These are phyloP conservation scores for Chiloscyllium punctatum DNA, from an alignment of 2,797 vertebrate genomes.

Conservation along the genomic window DNA sequence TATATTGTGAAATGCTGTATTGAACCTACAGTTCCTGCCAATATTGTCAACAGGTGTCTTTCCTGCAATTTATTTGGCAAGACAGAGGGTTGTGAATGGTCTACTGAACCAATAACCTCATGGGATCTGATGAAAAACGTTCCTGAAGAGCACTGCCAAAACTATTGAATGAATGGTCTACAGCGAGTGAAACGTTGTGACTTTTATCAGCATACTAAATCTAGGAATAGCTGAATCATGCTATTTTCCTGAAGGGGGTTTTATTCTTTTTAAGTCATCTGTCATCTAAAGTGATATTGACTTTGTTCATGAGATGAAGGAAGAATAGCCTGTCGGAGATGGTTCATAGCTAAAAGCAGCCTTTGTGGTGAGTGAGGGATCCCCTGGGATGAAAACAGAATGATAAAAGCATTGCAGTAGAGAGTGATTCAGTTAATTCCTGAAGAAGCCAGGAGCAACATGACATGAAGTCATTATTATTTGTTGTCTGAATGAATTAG, in stretches of 20 bases:
- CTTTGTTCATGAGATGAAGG: constrained; percentile 42
- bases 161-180: not conserved
- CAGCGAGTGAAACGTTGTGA: not conserved
- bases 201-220: constrained; percentile 40
- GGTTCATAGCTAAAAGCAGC: not conserved
- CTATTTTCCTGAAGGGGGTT: constrained; percentile 51
- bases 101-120: constrained; percentile 10
- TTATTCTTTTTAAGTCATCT: constrained; percentile 58
- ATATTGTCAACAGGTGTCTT: constrained; percentile 2
- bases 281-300: constrained; percentile 56
- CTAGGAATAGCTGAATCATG: constrained; percentile 58
- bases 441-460: not conserved
- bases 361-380: not conserved
- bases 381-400: not conserved
- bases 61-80: constrained; percentile 16
- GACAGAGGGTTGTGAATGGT: not conserved
- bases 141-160: constrained; percentile 3
- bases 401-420: not conserved
- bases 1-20: not conserved
- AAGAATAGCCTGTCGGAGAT: constrained; percentile 2
- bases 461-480: not conserved
- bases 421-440: not conserved
- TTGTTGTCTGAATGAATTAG: not conserved
- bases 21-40: not conserved
- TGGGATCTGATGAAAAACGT: constrained; percentile 10